Percentiles rank a stretch among this genome's conserved stretches.
Conservation (phyloP, 2,113 vertebrate genomes). For the Hyla sarda region DNA sequence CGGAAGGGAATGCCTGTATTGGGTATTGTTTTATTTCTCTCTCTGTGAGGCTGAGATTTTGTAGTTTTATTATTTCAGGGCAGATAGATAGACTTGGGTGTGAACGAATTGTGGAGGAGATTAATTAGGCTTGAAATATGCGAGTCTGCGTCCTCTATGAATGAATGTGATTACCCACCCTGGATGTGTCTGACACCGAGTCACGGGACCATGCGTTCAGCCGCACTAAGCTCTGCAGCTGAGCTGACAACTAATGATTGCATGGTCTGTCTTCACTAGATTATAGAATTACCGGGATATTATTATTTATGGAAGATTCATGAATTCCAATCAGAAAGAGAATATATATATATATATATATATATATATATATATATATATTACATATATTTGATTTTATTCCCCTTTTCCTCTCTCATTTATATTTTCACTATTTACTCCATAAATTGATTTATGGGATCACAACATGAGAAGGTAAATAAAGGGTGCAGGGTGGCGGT, state of each 20-base stretch:
- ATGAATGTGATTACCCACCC: not conserved
- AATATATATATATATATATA: too few species aligned
- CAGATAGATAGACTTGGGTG: not conserved
- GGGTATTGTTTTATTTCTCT: not conserved
- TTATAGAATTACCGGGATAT: not conserved
- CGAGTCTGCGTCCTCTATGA: not conserved
- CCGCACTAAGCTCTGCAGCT: not conserved
- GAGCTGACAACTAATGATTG: not conserved
- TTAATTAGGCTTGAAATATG: slow-evolving; percentile 31
- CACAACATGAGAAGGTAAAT: not conserved
- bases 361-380: too few species aligned
- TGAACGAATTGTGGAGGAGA: not conserved
- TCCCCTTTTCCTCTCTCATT: not conserved
- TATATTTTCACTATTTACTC: not conserved
- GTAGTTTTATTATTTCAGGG: not conserved
- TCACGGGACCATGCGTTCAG: not conserved
- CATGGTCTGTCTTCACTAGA: slow-evolving; percentile 1
- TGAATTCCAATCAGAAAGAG: not conserved
- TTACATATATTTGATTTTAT: too few species aligned
- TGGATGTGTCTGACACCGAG: slow-evolving; percentile 2
- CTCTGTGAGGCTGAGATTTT: not conserved
- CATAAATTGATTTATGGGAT: not conserved
- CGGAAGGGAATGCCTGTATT: not conserved
- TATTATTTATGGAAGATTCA: not conserved
- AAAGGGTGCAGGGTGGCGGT: not conserved